Conservation (phyloP, 2,888 invertebrate genomes). For the Mechanitis messenoides region DNA sequence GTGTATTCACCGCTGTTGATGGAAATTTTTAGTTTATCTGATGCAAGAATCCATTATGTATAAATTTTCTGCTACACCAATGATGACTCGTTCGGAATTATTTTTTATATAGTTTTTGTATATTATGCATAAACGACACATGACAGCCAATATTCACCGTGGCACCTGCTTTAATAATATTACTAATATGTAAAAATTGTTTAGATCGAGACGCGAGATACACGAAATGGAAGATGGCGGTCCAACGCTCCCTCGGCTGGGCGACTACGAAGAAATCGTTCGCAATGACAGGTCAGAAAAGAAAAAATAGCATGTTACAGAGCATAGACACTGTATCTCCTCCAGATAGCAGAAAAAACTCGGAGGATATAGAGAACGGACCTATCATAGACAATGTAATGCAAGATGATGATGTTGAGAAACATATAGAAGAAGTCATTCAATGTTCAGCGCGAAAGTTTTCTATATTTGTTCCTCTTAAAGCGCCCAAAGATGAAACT, state of each 20-base stretch:
- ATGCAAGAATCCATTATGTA: too few species aligned
- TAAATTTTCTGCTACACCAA: too few species aligned
- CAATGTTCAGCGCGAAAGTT: conserved; percentile 62
- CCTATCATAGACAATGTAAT: conserved; percentile 32
- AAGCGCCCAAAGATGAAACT: conserved; percentile 42
- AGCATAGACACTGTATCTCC: conserved; percentile 42
- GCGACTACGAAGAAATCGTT: conserved; percentile 83
- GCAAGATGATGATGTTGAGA: conserved; percentile 36
- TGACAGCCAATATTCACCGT: too few species aligned
- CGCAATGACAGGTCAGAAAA: conserved; percentile 85
- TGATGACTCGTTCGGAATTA: too few species aligned
- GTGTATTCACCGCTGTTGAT: too few species aligned
- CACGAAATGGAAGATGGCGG: conserved; percentile 96
- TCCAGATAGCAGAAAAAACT: conserved; percentile 44
- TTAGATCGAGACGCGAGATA: conserved; percentile 88
- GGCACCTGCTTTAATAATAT: too few species aligned
- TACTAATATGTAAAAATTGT: conserved; percentile 25
- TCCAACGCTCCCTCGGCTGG: conserved; percentile 94
- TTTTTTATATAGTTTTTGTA: too few species aligned
- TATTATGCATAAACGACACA: too few species aligned
- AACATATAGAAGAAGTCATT: conserved; percentile 52
- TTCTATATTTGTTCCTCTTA: conserved; percentile 50
- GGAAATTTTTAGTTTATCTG: too few species aligned
- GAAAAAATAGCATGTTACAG: conserved; percentile 52
- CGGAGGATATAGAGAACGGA: conserved; percentile 35